These are phyloP conservation scores for Pristiophorus japonicus DNA, from an alignment of 2,113 vertebrate genomes.

Conservation along the genomic window DNA sequence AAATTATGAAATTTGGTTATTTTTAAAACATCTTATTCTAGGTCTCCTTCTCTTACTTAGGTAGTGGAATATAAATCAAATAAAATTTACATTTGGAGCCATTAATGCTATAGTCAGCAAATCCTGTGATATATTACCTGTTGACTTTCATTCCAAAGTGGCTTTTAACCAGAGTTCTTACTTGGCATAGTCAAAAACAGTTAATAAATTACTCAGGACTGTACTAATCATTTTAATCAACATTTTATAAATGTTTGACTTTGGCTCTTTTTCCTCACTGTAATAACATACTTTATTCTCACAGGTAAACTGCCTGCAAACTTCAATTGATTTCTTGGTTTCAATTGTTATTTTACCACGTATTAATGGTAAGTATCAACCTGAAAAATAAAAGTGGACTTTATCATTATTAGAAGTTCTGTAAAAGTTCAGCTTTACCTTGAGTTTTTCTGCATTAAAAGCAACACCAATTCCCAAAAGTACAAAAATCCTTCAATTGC, in stretches of 20 bases:
- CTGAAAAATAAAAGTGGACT: not conserved
- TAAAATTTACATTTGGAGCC: not conserved
- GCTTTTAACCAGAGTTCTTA: not conserved
- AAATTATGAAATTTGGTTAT: not conserved
- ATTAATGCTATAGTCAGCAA: not conserved
- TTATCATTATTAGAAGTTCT: not conserved
- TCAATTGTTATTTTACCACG: conserved; percentile 27
- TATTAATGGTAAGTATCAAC: not conserved
- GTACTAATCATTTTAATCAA: not conserved
- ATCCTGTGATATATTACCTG: not conserved
- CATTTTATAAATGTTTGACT: not conserved
- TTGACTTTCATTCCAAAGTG: not conserved
- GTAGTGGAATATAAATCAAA: not conserved
- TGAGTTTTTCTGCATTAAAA: not conserved
- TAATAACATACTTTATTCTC: conserved; percentile 1
- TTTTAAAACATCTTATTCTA: not conserved
- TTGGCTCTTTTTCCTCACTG: not conserved
- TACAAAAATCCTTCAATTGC: not conserved
- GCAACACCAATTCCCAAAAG: not conserved
- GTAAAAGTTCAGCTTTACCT: not conserved
- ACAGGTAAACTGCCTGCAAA: conserved; percentile 12
- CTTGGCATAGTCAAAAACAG: not conserved
- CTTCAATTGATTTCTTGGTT: conserved; percentile 24
- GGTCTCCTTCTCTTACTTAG: not conserved
- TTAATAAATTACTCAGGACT: not conserved